Evolutionary conservation across 1,140 invertebrate species (phyloP).

Genomic region (Microvelia longipes): DNA sequence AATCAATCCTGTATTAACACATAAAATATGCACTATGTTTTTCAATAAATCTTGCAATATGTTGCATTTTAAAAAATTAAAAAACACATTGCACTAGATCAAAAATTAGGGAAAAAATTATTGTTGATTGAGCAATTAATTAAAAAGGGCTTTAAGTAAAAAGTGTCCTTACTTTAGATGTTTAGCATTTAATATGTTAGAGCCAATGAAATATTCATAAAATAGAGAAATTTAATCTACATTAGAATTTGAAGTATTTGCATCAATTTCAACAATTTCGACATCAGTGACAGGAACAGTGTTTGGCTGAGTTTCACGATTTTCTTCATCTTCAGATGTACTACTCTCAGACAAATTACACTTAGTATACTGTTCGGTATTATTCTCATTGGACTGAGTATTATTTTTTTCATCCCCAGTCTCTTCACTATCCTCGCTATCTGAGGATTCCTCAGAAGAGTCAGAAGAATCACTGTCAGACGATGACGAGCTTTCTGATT

Average conservation of each 20-base stretch:
- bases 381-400: background rate
- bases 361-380: background rate
- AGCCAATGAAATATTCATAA: too few species aligned
- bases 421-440: background rate
- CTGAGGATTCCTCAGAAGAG: background rate
- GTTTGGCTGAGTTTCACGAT: background rate
- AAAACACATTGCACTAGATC: too few species aligned
- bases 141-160: too few species aligned
- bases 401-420: background rate
- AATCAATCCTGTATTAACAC: too few species aligned
- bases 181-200: too few species aligned
- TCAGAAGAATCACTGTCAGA: constrained; percentile 23
- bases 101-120: too few species aligned
- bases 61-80: too few species aligned
- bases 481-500: constrained; percentile 23
- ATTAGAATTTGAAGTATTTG: background rate
- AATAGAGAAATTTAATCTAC: too few species aligned
- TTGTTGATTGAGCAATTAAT: too few species aligned
- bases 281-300: background rate
- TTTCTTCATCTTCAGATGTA: background rate
- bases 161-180: too few species aligned
- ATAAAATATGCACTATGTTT: too few species aligned
- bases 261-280: constrained; percentile 1
- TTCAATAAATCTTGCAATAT: too few species aligned
- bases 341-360: background rate